Evolutionary conservation across 2,888 invertebrate species (phyloP).

Genomic region (Autographa pulchrina): DNA sequence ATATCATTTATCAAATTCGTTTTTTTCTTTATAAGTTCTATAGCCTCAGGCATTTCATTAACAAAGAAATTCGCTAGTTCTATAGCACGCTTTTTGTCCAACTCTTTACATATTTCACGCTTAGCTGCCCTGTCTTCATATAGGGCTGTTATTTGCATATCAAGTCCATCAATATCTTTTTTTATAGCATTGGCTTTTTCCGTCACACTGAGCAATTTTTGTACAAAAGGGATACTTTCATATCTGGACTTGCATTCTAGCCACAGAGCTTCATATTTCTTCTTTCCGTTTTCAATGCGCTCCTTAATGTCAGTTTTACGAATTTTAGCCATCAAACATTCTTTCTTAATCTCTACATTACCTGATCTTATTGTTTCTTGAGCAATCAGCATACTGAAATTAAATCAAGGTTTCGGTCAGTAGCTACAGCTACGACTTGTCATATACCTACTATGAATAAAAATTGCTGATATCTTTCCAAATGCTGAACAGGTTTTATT

Average conservation of each 20-base stretch:
- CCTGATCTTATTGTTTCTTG: constrained; percentile 72
- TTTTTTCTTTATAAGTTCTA: constrained; percentile 65
- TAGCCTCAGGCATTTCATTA: constrained; percentile 67
- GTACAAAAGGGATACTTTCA: constrained; percentile 78
- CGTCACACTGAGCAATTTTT: constrained; percentile 66
- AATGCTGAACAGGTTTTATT: too few species aligned
- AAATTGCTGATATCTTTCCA: too few species aligned
- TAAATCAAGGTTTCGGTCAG: background rate
- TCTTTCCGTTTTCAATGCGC: constrained; percentile 68
- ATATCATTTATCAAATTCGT: constrained; percentile 60
- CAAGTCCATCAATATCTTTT: constrained; percentile 62
- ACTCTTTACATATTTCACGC: constrained; percentile 54
- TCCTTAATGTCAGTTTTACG: constrained; percentile 67
- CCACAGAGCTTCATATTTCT: constrained; percentile 80
- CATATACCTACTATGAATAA: too few species aligned
- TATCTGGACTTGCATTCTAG: constrained; percentile 71
- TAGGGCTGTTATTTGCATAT: constrained; percentile 63
- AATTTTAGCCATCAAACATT: constrained; percentile 72
- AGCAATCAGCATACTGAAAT: constrained; percentile 71
- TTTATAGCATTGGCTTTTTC: constrained; percentile 62
- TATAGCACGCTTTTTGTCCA: constrained; percentile 69
- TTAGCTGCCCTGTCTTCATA: constrained; percentile 65
- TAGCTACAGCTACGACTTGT: background rate
- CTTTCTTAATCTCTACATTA: constrained; percentile 77
- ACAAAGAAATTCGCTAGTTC: constrained; percentile 75